Conservation (phyloP, 53 echinoderm and acorn worm species). For the Actinopyga echinites region DNA sequence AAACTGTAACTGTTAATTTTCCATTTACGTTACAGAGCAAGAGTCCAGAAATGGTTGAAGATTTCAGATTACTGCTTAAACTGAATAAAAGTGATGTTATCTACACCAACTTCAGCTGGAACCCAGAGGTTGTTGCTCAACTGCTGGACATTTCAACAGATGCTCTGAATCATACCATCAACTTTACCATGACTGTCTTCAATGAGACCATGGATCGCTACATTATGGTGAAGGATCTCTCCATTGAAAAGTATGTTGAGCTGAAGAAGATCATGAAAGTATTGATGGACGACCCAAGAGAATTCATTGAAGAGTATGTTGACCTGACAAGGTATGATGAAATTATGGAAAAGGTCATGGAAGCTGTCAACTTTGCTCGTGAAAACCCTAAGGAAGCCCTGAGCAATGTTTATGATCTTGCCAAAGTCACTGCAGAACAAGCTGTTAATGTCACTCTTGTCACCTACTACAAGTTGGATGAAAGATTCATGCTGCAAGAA, state of each 20-base stretch:
- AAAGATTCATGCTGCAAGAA: constrained; percentile 15
- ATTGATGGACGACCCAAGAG: constrained; percentile 38
- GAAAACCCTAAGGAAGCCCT: constrained; percentile 49
- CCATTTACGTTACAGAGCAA: constrained; percentile 52
- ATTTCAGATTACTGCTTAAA: constrained; percentile 74
- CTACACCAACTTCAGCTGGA: constrained; percentile 99
- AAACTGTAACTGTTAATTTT: no score
- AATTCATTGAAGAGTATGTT: constrained; percentile 37
- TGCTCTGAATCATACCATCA: constrained; percentile 65
- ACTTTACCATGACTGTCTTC: constrained; percentile 52
- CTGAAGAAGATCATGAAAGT: not conserved
- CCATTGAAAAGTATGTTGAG: not conserved
- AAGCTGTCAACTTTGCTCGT: constrained; percentile 47
- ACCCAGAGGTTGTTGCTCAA: constrained; percentile 71
- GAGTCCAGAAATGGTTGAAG: constrained; percentile 68
- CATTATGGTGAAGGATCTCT: not conserved
- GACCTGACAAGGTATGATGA: constrained; percentile 38
- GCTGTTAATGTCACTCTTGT: not conserved
- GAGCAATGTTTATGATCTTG: constrained; percentile 14
- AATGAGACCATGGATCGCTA: constrained; percentile 56
- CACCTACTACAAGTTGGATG: not conserved
- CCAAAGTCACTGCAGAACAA: constrained; percentile 15
- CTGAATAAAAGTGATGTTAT: constrained; percentile 90
- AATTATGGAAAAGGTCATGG: not conserved
- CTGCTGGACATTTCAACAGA: constrained; percentile 46